Percentiles rank a stretch among this genome's conserved stretches.
phyloP scores from a whole-genome alignment of 2,888 invertebrate genomes.

The Entomobrya proxima region DNA sequence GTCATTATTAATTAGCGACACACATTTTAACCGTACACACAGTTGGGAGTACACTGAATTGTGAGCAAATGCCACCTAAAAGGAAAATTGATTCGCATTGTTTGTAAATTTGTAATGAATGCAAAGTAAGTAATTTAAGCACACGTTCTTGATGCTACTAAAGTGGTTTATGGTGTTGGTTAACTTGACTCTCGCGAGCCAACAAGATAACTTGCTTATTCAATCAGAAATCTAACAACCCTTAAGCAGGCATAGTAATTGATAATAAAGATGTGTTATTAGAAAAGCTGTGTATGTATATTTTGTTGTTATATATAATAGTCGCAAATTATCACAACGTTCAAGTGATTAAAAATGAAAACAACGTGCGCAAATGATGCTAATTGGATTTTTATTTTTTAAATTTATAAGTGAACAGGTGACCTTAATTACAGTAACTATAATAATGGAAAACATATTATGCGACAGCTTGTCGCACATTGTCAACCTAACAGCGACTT shows the following conservation, averaged over 20 bases:
- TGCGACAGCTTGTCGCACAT: no score
- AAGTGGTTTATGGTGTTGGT: conserved; percentile 38
- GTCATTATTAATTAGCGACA: conserved; percentile 35
- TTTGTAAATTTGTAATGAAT: conserved; percentile 17
- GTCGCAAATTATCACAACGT: conserved; percentile 60
- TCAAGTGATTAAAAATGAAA: conserved; percentile 51
- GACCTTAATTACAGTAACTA: conserved; percentile 19
- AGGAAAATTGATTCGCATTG: conserved; percentile 26
- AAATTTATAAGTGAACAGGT: not conserved
- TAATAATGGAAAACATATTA: no score
- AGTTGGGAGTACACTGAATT: not conserved
- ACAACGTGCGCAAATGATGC: conserved; percentile 41
- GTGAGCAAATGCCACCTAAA: conserved; percentile 6
- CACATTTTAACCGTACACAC: no score
- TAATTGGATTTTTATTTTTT: not conserved
- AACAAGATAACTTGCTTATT: not conserved
- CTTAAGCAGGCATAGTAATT: no score
- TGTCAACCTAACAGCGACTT: no score
- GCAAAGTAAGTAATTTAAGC: conserved; percentile 23
- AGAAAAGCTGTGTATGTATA: no score
- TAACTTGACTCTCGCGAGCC: conserved; percentile 3
- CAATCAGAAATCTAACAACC: not conserved
- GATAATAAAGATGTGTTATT: no score
- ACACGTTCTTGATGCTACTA: conserved; percentile 20
- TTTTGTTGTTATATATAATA: conserved; percentile 30